A percentile compares a stretch with the other conserved stretches of the same genome.
Conservation (phyloP, 2,797 vertebrate genomes). For the Jordanella pulchra region DNA sequence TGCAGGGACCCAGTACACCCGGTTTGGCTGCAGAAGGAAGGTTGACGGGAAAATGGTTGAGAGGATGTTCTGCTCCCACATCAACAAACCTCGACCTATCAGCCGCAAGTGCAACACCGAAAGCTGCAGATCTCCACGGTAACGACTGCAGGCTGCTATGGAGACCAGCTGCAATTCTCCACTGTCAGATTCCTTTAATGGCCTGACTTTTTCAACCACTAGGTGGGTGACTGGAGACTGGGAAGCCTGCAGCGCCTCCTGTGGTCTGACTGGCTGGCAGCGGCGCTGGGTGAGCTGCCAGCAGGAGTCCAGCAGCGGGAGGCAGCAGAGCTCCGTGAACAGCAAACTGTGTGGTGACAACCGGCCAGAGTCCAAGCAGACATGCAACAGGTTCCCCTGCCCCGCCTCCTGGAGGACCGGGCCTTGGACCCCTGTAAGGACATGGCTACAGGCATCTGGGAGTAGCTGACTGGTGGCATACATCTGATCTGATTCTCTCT, state of each 20-base stretch:
- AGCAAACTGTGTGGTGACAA: constrained; percentile 87
- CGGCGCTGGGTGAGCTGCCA: constrained; percentile 88
- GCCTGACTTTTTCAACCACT: constrained; percentile 14
- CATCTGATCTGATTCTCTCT: neutral
- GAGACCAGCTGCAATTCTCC: neutral
- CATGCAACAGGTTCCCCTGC: constrained; percentile 89
- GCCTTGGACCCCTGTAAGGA: constrained; percentile 88
- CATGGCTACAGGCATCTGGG: too few relatives aligned
- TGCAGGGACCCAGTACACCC: constrained; percentile 92
- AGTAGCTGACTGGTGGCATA: neutral
- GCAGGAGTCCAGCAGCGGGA: constrained; percentile 81
- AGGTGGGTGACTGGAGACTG: constrained; percentile 93
- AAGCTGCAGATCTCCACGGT: constrained; percentile 79
- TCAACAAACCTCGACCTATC: constrained; percentile 91
- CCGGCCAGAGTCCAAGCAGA: constrained; percentile 86
- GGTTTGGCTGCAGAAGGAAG: constrained; percentile 94
- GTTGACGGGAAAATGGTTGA: constrained; percentile 93
- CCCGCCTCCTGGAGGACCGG: constrained; percentile 87
- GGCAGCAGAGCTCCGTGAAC: constrained; percentile 82
- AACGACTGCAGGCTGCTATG: neutral
- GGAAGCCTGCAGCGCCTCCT: constrained; percentile 91
- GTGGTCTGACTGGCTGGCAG: constrained; percentile 89
- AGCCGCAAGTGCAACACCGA: constrained; percentile 89
- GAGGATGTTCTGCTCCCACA: constrained; percentile 85
- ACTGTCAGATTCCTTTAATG: neutral